Conservation (phyloP, 2,113 vertebrate genomes). For the Menidia beryllina region DNA sequence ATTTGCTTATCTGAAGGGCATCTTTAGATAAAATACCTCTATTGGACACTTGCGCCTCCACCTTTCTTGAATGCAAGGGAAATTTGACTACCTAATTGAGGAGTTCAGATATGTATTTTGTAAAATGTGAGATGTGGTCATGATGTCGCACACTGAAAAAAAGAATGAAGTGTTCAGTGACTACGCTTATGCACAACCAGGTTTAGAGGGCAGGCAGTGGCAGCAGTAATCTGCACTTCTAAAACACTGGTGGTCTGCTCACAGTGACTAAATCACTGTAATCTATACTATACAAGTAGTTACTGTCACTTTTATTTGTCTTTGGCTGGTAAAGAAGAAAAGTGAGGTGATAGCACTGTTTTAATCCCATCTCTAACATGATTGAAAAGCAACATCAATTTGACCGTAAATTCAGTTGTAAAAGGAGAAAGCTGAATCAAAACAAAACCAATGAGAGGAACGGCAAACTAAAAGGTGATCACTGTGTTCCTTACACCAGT, state of each 20-base stretch:
- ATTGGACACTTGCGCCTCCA: not conserved
- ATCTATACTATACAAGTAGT: conserved; percentile 34
- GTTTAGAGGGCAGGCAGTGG: conserved; percentile 44
- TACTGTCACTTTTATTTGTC: conserved; percentile 3
- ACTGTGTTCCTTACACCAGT: conserved; percentile 84
- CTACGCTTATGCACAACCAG: conserved; percentile 45
- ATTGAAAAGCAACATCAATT: not conserved
- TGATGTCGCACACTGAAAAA: not conserved
- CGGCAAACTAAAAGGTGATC: not conserved
- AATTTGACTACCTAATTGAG: not conserved
- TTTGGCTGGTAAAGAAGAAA: conserved; percentile 16
- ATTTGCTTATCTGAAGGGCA: conserved; percentile 2
- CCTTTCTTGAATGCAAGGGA: not conserved
- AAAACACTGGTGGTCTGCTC: conserved; percentile 41
- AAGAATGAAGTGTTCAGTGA: conserved; percentile 18
- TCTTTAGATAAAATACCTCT: conserved; percentile 22
- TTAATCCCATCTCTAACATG: not conserved
- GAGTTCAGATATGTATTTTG: conserved; percentile 1
- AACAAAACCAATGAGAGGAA: conserved; percentile 1
- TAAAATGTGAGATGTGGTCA: conserved; percentile 13
- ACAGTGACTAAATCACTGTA: conserved; percentile 43
- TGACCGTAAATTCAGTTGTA: not conserved
- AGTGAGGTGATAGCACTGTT: not conserved
- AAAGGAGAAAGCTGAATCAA: conserved; percentile 12
- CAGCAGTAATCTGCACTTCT: conserved; percentile 46